Percentiles rank a stretch among this genome's conserved stretches.
phyloP scores from a whole-genome alignment of 92 coral and sea anemone genomes.

The Heliopora coerulea region DNA sequence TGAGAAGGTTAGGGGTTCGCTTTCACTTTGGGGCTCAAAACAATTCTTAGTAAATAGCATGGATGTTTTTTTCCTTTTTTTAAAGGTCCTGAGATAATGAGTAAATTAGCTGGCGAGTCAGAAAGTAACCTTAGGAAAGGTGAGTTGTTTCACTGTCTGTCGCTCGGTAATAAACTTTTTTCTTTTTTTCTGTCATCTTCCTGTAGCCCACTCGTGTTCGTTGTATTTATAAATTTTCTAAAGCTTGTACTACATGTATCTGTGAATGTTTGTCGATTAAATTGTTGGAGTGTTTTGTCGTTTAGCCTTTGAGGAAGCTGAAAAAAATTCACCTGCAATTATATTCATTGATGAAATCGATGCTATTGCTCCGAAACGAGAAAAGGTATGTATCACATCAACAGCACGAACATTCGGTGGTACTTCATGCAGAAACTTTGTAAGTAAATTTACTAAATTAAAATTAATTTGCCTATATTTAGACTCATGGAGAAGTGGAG shows the following conservation, averaged over 20 bases:
- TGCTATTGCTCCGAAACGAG: constrained; percentile 99
- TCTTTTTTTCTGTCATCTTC: too few relatives aligned
- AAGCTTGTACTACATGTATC: too few relatives aligned
- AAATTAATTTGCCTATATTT: background rate
- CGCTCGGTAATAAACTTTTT: constrained; percentile 58
- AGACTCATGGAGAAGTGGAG: constrained; percentile 95
- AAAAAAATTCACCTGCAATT: constrained; percentile 96
- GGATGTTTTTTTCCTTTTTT: too few relatives aligned
- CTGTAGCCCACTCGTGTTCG: too few relatives aligned
- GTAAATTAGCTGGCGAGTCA: constrained; percentile 98
- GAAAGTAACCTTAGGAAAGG: constrained; percentile 99
- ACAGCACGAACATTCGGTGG: too few relatives aligned
- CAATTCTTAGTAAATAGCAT: too few relatives aligned
- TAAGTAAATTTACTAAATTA: background rate
- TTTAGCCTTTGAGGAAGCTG: constrained; percentile 98
- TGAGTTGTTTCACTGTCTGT: constrained; percentile 11
- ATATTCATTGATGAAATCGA: constrained; percentile 97
- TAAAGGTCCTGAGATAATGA: constrained; percentile 97
- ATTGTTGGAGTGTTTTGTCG: too few relatives aligned
- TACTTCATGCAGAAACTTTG: too few relatives aligned
- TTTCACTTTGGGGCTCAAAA: too few relatives aligned
- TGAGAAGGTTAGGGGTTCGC: too few relatives aligned
- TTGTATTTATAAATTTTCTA: too few relatives aligned
- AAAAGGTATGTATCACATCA: constrained; percentile 93
- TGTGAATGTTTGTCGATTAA: too few relatives aligned